Base-by-base conservation (phyloP, 2,797 vertebrate genomes). In the Chaenodraco wilsoni region DNA sequence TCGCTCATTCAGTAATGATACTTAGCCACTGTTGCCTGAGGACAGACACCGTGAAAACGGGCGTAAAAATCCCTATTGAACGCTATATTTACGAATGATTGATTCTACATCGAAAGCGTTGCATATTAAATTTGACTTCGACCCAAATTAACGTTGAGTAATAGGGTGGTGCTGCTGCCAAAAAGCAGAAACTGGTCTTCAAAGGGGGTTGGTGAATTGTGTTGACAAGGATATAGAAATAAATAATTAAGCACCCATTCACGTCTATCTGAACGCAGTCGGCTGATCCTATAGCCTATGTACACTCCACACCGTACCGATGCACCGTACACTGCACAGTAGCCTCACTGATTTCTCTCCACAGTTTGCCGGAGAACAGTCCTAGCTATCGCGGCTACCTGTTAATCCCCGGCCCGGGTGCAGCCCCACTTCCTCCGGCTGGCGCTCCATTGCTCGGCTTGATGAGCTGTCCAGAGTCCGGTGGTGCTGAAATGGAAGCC, bases 401-500 rank as follows among this genome's bases (percentile, higher is more conserved):
- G 95, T 93, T 95, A 93, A 94, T 95, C 92, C 93, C 93, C 85
- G 91, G 91, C 55, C 92, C 92, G 88, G 93, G 79, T 91, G 77
- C 94, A 73, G 93, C 85, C 69, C 91, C 94, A 58, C 92, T 93
- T 78, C 93, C 95, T 77, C 93, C 94, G 84, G 84, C 90, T 51
- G 94, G 93, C 86, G 94, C 94, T 87, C 94, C 95, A 76, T 95
- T 94, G 93, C 95, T 94, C 59, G 95, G 94, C 93, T 95, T 95
- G 93, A 86, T 84, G 94, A 94, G 94, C 95, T 96, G 94, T 95
- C 94, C 95, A 91, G 93, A 89, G 91, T 92, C 94, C 92, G 94
- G 72, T 87, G 95, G 94, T 96, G 94, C 95, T 96, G 95, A 95
- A 96, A 94, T 92, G 93, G 95, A 93, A 94, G 91, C 87, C 92